These are phyloP conservation scores for Pantelozetes paolii DNA, from an alignment of 2,888 invertebrate species.

Conservation along the genomic window DNA sequence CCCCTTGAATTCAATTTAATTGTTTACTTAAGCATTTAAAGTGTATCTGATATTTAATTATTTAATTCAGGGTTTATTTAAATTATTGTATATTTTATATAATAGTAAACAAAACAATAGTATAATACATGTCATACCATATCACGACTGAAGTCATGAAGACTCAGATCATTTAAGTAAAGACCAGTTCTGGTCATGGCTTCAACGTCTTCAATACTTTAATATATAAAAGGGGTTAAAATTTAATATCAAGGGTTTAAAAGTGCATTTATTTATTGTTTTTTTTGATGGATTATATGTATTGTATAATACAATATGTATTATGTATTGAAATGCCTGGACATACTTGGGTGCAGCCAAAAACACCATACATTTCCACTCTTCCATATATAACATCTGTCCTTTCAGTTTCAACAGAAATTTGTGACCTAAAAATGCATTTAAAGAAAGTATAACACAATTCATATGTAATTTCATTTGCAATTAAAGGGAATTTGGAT, in stretches of 20 bases:
- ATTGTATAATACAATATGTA: too few species aligned
- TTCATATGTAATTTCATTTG: not conserved
- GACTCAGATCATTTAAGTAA: conserved; percentile 96
- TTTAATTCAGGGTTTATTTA: too few species aligned
- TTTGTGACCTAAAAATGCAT: conserved; percentile 5
- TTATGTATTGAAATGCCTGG: too few species aligned
- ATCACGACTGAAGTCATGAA: conserved; percentile 92
- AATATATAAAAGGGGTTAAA: not conserved
- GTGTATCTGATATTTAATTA: too few species aligned
- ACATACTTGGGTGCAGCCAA: conserved; percentile 80
- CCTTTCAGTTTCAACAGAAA: conserved; percentile 69
- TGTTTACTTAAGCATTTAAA: too few species aligned
- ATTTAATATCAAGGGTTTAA: too few species aligned
- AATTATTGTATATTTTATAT: too few species aligned
- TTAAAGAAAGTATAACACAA: not conserved
- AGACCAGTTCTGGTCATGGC: conserved; percentile 86
- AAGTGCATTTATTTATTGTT: not conserved
- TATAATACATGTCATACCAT: conserved; percentile 52
- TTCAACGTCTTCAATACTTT: conserved; percentile 81
- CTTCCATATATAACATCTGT: conserved; percentile 98
- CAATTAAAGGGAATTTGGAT: too few species aligned
- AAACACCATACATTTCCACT: conserved; percentile 97
- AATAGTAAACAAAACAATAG: too few species aligned
- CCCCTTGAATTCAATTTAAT: too few species aligned
- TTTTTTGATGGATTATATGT: too few species aligned